A percentile compares a stretch with the other conserved stretches of the same genome.
phyloP scores from a whole-genome alignment of 2,888 invertebrate genomes.

The Schizotus pectinicornis region DNA sequence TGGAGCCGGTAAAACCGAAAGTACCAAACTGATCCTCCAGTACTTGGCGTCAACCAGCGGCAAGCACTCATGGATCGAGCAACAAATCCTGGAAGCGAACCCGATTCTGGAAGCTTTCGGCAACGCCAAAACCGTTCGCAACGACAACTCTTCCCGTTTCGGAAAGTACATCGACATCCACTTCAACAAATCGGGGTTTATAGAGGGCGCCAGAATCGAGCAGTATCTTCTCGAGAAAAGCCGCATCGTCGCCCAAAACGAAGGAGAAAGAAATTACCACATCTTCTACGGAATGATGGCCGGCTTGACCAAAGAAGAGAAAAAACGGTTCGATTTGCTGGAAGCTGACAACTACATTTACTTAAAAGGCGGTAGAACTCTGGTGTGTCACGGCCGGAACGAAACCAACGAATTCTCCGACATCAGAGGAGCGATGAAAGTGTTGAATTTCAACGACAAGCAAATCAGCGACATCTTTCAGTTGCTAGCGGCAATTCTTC shows the following conservation, averaged over 20 bases:
- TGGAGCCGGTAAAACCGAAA: constrained; percentile 96
- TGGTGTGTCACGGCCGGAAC: constrained; percentile 81
- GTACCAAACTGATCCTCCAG: constrained; percentile 91
- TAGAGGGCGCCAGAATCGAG: constrained; percentile 93
- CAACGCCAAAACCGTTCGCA: constrained; percentile 93
- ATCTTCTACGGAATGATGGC: constrained; percentile 92
- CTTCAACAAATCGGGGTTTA: constrained; percentile 74
- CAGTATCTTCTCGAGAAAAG: constrained; percentile 96
- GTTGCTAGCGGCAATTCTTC: constrained; percentile 85
- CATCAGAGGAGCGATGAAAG: constrained; percentile 91
- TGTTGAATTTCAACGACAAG: constrained; percentile 82
- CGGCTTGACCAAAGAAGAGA: constrained; percentile 82
- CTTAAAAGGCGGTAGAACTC: constrained; percentile 78
- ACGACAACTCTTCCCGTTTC: constrained; percentile 95
- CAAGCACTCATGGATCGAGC: constrained; percentile 96
- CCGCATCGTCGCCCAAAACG: constrained; percentile 86
- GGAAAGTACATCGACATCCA: constrained; percentile 76
- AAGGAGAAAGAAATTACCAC: constrained; percentile 93
- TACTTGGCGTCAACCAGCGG: constrained; percentile 93
- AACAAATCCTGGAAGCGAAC: constrained; percentile 96
- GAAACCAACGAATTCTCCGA: constrained; percentile 87
- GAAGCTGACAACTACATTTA: constrained; percentile 80
- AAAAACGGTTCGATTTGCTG: constrained; percentile 75
- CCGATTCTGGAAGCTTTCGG: constrained; percentile 97
- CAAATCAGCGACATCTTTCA: constrained; percentile 87